A percentile compares a stretch with the other conserved stretches of the same genome.
Evolutionary conservation across 2,797 vertebrate species (phyloP).

Genomic region (Eulemur albifrons): DNA sequence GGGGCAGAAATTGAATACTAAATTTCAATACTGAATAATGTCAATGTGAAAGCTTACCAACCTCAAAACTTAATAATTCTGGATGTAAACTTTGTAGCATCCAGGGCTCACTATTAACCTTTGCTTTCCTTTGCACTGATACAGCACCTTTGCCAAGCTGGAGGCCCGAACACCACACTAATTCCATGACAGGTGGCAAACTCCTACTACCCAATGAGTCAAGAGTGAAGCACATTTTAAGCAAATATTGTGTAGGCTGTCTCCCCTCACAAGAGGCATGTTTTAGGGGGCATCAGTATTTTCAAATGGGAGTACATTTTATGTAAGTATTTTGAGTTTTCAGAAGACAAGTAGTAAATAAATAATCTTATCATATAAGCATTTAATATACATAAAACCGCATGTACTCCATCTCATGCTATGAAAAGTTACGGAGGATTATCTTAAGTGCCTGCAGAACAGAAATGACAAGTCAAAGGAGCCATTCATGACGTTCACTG

Average conservation of each 20-base stretch:
- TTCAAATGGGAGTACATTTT: neutral
- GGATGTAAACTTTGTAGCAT: neutral
- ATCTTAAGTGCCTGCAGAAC: constrained; percentile 56
- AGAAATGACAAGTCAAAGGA: constrained; percentile 55
- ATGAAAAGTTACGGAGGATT: constrained; percentile 54
- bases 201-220: constrained; percentile 62
- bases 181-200: constrained; percentile 54
- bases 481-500: constrained; percentile 15
- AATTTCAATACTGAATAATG: neutral
- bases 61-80: neutral
- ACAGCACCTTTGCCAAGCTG: neutral
- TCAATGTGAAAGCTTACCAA: neutral
- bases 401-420: neutral
- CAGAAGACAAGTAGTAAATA: neutral
- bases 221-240: constrained; percentile 31
- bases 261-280: neutral
- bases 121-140: neutral
- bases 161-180: neutral
- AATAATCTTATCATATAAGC: neutral
- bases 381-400: neutral
- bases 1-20: neutral
- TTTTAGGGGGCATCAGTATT: constrained; percentile 12
- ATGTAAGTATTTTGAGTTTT: constrained; percentile 49
- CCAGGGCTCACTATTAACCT: neutral
- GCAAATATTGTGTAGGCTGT: constrained; percentile 19